These are phyloP conservation scores for Chrysotoxum bicinctum DNA, from an alignment of 2,888 invertebrate species.

Conservation along the genomic window DNA sequence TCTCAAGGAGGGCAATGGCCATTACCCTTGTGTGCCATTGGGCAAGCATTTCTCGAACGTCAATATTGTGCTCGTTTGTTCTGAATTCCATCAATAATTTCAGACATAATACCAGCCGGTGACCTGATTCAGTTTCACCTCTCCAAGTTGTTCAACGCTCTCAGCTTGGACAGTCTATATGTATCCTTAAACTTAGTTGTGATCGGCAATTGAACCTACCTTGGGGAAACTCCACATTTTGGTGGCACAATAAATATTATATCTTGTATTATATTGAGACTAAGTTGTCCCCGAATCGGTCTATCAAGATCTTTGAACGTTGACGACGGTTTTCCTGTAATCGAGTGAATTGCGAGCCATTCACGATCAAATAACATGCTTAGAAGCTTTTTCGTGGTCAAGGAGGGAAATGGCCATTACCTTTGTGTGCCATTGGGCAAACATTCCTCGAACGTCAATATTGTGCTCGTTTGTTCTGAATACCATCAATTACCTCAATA, in stretches of 20 bases:
- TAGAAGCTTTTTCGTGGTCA: no score
- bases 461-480: no score
- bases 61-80: no score
- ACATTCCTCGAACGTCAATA: no score
- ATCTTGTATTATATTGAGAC: slow-evolving; percentile 83
- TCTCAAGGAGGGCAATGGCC: no score
- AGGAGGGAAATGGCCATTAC: no score
- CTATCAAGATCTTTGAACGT: slow-evolving; percentile 80
- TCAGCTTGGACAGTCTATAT: slow-evolving; percentile 83
- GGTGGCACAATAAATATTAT: slow-evolving; percentile 83
- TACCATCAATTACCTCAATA: no score
- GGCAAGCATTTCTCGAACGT: no score
- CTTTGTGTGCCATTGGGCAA: no score
- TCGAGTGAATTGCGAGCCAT: slow-evolving; percentile 84
- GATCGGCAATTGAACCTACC: slow-evolving; percentile 83
- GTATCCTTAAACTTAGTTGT: slow-evolving; percentile 85
- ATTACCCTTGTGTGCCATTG: no score
- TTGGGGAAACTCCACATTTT: slow-evolving; percentile 83
- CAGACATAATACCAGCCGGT: no score
- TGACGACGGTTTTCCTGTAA: slow-evolving; percentile 85
- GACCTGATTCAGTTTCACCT: background rate
- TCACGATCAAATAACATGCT: slow-evolving; percentile 84
- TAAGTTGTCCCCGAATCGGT: slow-evolving; percentile 80
- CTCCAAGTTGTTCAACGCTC: slow-evolving; percentile 75
- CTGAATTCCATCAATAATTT: no score